Percentiles rank a stretch among this genome's conserved stretches.
These are phyloP conservation scores for Alectura lathami DNA, from an alignment of 2,113 vertebrate species.

Conservation along the genomic window DNA sequence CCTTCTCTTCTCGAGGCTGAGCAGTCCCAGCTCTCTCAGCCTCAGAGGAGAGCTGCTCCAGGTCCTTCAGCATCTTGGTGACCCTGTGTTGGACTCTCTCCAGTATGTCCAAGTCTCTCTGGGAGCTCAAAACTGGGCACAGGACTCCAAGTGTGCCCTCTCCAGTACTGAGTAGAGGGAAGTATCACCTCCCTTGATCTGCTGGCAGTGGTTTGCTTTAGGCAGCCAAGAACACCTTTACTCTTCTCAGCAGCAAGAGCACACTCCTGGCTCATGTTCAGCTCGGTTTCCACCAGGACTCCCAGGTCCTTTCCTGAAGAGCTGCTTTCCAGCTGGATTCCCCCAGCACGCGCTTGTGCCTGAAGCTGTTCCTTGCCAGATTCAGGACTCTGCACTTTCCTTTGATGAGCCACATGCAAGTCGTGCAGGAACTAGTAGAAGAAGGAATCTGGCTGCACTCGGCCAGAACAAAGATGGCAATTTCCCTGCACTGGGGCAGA, in stretches of 20 bases:
- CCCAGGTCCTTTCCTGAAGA: background rate
- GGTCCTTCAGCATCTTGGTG: background rate
- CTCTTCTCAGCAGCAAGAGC: background rate
- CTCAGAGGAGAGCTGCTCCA: background rate
- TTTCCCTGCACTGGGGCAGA: background rate
- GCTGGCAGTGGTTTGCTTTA: background rate
- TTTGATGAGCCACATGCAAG: background rate
- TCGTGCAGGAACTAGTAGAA: background rate
- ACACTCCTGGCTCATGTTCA: background rate
- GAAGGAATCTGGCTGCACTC: background rate
- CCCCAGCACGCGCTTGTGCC: background rate
- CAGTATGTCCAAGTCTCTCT: fast-evolving
- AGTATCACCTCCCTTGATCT: background rate
- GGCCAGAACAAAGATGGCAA: background rate
- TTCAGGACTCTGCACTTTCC: background rate
- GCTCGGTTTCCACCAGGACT: background rate
- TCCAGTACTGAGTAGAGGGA: background rate
- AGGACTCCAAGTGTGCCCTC: background rate
- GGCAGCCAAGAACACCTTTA: background rate
- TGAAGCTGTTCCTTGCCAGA: background rate
- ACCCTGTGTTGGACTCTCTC: no score
- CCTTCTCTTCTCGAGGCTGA: background rate
- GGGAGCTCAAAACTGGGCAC: background rate
- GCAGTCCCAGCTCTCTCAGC: background rate
- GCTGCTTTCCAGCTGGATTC: background rate